Percentiles rank a stretch among this genome's conserved stretches.
These are phyloP conservation scores for Gonocerus acuteangulatus DNA, from an alignment of 2,888 invertebrate species.

Conservation along the genomic window DNA sequence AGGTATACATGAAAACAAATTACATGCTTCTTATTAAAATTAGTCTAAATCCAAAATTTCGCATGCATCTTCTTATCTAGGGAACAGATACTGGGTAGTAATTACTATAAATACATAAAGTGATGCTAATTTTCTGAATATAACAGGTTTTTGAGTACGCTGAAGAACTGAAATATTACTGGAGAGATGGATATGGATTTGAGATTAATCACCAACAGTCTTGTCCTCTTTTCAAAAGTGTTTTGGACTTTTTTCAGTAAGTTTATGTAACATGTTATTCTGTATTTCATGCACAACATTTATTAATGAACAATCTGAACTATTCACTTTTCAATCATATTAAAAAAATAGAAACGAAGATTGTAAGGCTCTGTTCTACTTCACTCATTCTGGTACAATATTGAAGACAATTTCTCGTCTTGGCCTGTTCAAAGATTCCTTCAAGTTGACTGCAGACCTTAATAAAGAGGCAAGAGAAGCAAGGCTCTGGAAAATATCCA, in stretches of 20 bases:
- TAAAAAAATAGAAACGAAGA: no score
- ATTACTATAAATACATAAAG: no score
- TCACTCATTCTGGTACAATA: conserved; percentile 75
- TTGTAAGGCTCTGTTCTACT: conserved; percentile 49
- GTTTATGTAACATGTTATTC: conserved; percentile 38
- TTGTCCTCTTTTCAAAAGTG: conserved; percentile 62
- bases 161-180: conserved; percentile 71
- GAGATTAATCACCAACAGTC: conserved; percentile 65
- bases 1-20: conserved; percentile 45
- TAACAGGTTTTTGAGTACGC: conserved; percentile 61
- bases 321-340: no score
- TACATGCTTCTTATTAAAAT: no score
- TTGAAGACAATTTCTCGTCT: conserved; percentile 66
- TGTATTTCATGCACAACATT: background rate
- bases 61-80: no score
- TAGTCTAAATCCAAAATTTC: no score
- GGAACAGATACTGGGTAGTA: background rate
- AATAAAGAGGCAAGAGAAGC: conserved; percentile 40
- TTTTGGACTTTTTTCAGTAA: conserved; percentile 63
- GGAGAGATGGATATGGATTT: conserved; percentile 73
- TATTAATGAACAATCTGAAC: background rate
- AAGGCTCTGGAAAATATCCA: conserved; percentile 48
- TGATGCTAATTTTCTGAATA: no score
- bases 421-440: conserved; percentile 60
- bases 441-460: conserved; percentile 52